A percentile compares a stretch with the other conserved stretches of the same genome.
Conservation (phyloP, 2,797 vertebrate species). For the Urophycis tenuis region DNA sequence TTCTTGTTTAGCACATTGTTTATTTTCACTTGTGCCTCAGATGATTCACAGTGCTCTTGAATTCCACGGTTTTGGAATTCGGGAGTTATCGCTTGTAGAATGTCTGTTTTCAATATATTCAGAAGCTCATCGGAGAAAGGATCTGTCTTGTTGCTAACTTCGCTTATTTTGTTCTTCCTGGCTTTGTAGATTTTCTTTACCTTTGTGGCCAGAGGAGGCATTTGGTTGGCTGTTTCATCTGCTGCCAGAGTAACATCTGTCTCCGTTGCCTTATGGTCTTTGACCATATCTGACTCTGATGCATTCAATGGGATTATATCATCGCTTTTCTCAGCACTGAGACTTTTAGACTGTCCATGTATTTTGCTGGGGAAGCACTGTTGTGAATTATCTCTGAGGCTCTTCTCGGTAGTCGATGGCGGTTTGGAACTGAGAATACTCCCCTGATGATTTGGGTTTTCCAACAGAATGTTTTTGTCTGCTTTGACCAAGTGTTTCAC, state of each 20-base stretch:
- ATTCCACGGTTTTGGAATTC: conserved; percentile 60
- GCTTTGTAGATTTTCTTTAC: conserved; percentile 68
- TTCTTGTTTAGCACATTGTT: conserved; percentile 35
- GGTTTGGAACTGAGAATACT: conserved; percentile 55
- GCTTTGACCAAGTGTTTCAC: conserved; percentile 80
- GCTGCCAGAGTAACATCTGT: conserved; percentile 35
- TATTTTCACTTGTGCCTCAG: conserved; percentile 31
- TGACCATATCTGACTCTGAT: conserved; percentile 46
- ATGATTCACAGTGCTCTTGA: conserved; percentile 45
- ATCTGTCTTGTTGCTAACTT: conserved; percentile 34
- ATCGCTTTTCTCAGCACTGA: conserved; percentile 41
- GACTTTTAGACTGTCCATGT: conserved; percentile 41
- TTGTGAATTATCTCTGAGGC: conserved; percentile 61
- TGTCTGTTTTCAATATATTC: conserved; percentile 63
- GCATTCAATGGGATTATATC: conserved; percentile 48
- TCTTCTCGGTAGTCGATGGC: conserved; percentile 55
- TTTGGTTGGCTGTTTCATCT: conserved; percentile 43
- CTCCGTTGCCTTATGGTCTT: conserved; percentile 57
- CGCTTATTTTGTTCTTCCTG: conserved; percentile 66
- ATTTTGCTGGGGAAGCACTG: conserved; percentile 47
- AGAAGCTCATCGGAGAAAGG: conserved; percentile 62
- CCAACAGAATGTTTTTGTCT: conserved; percentile 36
- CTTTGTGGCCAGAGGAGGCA: conserved; percentile 45
- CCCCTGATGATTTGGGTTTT: conserved; percentile 54
- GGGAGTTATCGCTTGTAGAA: conserved; percentile 61